phyloP scores from a whole-genome alignment of 2,113 vertebrate species.

The Ranitomeya variabilis region DNA sequence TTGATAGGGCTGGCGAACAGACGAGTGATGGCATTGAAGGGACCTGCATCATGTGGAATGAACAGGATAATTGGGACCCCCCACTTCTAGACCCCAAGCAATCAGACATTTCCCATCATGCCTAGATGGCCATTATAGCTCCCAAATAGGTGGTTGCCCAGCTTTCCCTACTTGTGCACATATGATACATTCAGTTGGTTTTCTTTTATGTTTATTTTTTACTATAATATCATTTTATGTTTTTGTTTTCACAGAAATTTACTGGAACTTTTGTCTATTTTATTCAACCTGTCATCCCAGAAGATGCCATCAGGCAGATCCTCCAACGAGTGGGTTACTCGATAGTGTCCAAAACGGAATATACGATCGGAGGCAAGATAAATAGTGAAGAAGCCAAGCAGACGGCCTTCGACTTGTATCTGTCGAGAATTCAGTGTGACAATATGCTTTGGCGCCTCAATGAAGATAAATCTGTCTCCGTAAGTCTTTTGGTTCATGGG shows the following conservation, averaged over 20 bases:
- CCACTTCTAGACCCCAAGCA: too few relatives aligned
- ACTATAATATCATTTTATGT: neutral
- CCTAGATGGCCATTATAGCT: too few relatives aligned
- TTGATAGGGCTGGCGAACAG: too few relatives aligned
- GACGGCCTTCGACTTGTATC: constrained; percentile 81
- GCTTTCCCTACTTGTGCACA: too few relatives aligned
- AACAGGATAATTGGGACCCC: too few relatives aligned
- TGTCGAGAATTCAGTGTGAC: constrained; percentile 76
- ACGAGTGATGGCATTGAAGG: too few relatives aligned
- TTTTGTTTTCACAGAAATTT: constrained; percentile 73
- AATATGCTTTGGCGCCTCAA: constrained; percentile 69
- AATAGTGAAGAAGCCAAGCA: constrained; percentile 68
- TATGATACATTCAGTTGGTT: too few relatives aligned
- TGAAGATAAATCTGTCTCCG: constrained; percentile 59
- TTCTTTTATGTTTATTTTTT: neutral
- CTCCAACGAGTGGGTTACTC: constrained; percentile 80
- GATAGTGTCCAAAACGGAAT: constrained; percentile 72
- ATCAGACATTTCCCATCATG: too few relatives aligned
- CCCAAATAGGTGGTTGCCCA: too few relatives aligned
- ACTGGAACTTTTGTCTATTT: constrained; percentile 83
- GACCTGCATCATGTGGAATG: too few relatives aligned
- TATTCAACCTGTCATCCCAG: constrained; percentile 75
- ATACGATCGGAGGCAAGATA: constrained; percentile 70
- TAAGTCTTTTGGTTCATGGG: constrained; percentile 1
- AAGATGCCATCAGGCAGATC: constrained; percentile 65